phyloP scores from a whole-genome alignment of 2,888 invertebrate genomes.

The Gisinianus flammeolus region DNA sequence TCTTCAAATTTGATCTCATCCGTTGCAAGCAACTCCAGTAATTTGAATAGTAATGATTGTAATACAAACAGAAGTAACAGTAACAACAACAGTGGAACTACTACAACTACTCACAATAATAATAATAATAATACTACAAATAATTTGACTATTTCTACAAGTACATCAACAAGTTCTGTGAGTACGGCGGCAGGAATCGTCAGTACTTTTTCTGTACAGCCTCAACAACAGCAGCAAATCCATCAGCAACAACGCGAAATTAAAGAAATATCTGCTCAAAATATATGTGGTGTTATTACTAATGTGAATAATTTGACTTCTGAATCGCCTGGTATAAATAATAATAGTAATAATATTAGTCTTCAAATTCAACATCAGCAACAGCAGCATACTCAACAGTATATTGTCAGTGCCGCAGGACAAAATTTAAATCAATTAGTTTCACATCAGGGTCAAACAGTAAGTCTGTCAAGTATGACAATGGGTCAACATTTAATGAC shows the following conservation, averaged over 20 bases:
- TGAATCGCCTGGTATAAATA: slow-evolving; percentile 5
- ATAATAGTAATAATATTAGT: slow-evolving; percentile 9
- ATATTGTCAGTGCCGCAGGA: slow-evolving; percentile 30
- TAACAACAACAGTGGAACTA: neutral
- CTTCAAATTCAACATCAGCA: slow-evolving; percentile 25
- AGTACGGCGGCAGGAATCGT: slow-evolving; percentile 6
- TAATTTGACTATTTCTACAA: neutral
- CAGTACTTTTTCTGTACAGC: slow-evolving; percentile 10
- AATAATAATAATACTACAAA: neutral
- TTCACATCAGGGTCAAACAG: slow-evolving; percentile 41
- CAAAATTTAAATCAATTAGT: slow-evolving; percentile 39
- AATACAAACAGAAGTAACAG: neutral
- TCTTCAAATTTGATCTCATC: slow-evolving; percentile 42
- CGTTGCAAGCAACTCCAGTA: slow-evolving; percentile 31
- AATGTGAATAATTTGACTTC: slow-evolving; percentile 5
- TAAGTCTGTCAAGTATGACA: slow-evolving; percentile 36
- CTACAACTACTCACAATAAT: neutral
- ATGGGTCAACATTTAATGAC: slow-evolving; percentile 43
- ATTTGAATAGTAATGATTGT: neutral
- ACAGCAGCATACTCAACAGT: slow-evolving; percentile 36
- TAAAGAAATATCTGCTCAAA: slow-evolving; percentile 21
- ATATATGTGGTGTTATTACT: slow-evolving; percentile 27
- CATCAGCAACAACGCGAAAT: neutral
- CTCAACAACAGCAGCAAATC: slow-evolving; percentile 18
- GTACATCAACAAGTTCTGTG: neutral